Conservation (phyloP, 2,797 vertebrate species). For the Steatocranus sp. region DNA sequence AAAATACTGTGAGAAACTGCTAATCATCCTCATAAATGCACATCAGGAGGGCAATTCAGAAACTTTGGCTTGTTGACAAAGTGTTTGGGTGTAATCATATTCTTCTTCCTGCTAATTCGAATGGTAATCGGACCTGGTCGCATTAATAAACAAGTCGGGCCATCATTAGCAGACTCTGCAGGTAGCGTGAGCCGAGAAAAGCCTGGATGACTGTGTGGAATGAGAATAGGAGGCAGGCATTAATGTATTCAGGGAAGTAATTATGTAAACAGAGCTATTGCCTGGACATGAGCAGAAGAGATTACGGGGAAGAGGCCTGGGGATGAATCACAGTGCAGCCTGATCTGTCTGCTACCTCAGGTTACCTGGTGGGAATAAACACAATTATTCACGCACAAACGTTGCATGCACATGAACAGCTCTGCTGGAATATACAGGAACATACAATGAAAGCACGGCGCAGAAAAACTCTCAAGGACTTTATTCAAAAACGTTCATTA, state of each 20-base stretch:
- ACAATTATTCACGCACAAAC: not conserved
- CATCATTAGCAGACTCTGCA: slow-evolving; percentile 26
- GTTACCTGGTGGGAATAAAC: slow-evolving; percentile 30
- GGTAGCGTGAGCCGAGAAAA: slow-evolving; percentile 2
- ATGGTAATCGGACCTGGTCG: slow-evolving; percentile 24
- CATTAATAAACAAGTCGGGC: slow-evolving; percentile 23
- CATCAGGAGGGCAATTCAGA: slow-evolving; percentile 11
- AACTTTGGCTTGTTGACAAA: slow-evolving; percentile 34
- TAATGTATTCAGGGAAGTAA: slow-evolving; percentile 48
- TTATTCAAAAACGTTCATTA: not conserved
- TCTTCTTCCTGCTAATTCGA: not conserved
- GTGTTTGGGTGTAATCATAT: not conserved
- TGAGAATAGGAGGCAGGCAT: slow-evolving; percentile 16
- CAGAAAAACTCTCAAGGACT: not conserved
- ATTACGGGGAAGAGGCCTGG: slow-evolving; percentile 31
- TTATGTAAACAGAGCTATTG: slow-evolving; percentile 49
- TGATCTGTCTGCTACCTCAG: slow-evolving; percentile 43
- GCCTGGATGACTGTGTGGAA: slow-evolving; percentile 23
- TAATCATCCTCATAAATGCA: slow-evolving; percentile 23
- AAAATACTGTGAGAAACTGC: slow-evolving; percentile 4
- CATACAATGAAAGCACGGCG: not conserved
- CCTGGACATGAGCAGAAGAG: slow-evolving; percentile 36
- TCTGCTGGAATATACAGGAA: not conserved
- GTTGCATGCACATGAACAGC: not conserved
- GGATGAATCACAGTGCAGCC: slow-evolving; percentile 31